phyloP scores from a whole-genome alignment of 2,888 invertebrate genomes.

The Sinotaia quadrata region DNA sequence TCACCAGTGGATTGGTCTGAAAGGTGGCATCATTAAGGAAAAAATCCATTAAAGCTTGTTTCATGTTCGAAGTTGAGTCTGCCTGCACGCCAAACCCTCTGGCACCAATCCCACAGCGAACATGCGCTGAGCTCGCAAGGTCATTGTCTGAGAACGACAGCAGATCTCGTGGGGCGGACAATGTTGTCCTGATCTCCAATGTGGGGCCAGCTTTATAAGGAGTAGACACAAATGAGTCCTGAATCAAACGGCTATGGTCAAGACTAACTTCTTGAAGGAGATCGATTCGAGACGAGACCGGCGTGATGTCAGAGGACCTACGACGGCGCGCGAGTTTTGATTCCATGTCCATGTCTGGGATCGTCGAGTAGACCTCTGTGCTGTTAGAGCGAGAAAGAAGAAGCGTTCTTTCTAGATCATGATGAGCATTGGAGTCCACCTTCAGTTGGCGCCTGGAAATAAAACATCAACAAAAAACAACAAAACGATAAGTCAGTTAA shows the following conservation, averaged over 20 bases:
- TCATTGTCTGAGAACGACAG: constrained; percentile 7
- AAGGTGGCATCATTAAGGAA: constrained; percentile 31
- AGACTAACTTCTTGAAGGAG: neutral
- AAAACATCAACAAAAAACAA: too few relatives aligned
- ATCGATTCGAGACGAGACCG: neutral
- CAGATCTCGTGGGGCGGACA: neutral
- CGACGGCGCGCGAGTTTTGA: neutral
- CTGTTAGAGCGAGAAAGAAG: neutral
- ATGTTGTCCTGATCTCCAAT: neutral
- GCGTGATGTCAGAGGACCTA: neutral
- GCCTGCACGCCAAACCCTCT: neutral
- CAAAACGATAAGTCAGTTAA: too few relatives aligned
- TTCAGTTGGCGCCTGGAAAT: too few relatives aligned
- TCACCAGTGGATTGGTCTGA: constrained; percentile 31
- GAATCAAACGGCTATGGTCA: neutral
- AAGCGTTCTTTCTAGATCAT: too few relatives aligned
- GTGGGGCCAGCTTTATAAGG: neutral
- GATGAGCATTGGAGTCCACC: too few relatives aligned
- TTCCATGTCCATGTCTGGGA: neutral
- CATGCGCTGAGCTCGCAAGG: too few relatives aligned
- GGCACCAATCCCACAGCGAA: too few relatives aligned
- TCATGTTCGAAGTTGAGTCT: neutral
- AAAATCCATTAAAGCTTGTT: constrained; percentile 26
- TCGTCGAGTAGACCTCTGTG: constrained; percentile 11
- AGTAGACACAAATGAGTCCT: neutral